Evolutionary conservation across 2,888 invertebrate species (phyloP).

Genomic region (Rhamphomyia laevipes): DNA sequence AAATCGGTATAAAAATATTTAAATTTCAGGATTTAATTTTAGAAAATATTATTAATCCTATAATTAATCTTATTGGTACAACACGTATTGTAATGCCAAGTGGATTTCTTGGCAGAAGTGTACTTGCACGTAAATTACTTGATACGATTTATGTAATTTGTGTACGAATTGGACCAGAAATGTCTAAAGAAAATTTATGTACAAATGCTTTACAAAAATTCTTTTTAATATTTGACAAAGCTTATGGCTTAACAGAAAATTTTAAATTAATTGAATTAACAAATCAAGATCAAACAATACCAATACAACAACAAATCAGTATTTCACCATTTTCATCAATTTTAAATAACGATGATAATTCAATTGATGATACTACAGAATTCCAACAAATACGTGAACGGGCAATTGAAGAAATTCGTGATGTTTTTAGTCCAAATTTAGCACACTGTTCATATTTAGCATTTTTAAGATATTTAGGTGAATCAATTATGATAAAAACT

Average conservation of each 20-base stretch:
- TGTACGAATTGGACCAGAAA: constrained; percentile 61
- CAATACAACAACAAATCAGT: constrained; percentile 23
- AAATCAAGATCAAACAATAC: constrained; percentile 19
- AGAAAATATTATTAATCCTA: constrained; percentile 71
- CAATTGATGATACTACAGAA: constrained; percentile 13
- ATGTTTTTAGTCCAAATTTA: constrained; percentile 73
- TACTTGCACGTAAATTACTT: constrained; percentile 68
- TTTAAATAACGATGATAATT: constrained; percentile 3
- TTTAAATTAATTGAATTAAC: constrained; percentile 19
- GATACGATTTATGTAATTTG: constrained; percentile 74
- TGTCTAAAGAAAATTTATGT: constrained; percentile 62
- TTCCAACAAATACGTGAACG: constrained; percentile 21
- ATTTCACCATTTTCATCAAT: constrained; percentile 16
- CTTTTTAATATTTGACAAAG: constrained; percentile 71
- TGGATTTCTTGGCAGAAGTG: constrained; percentile 59
- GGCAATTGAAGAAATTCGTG: constrained; percentile 64
- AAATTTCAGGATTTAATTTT: constrained; percentile 67
- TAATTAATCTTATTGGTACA: constrained; percentile 68
- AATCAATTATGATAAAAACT: constrained; percentile 55
- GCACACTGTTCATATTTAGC: constrained; percentile 72
- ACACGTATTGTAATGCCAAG: constrained; percentile 70
- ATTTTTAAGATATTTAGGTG: constrained; percentile 62
- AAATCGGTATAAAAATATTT: neutral
- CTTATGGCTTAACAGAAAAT: constrained; percentile 30
- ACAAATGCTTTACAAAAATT: constrained; percentile 61